These are phyloP conservation scores for Aporrectodea caliginosa DNA, from an alignment of 1,140 invertebrate genomes.

Conservation along the genomic window DNA sequence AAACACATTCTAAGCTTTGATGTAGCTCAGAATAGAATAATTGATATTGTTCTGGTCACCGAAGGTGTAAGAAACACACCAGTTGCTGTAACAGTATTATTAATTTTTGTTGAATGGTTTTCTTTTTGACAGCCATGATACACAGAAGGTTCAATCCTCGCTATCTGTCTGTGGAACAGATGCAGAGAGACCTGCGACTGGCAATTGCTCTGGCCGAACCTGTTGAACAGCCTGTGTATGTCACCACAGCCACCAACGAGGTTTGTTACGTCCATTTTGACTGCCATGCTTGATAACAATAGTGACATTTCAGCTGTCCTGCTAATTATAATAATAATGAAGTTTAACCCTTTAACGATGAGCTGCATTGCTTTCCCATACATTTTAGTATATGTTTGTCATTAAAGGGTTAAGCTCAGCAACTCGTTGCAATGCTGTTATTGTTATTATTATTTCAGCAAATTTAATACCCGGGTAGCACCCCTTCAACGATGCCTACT, in stretches of 20 bases:
- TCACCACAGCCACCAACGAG: constrained; percentile 88
- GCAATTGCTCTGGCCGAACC: constrained; percentile 79
- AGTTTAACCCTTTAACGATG: too few relatives aligned
- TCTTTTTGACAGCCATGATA: constrained; percentile 75
- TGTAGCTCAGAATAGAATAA: too few relatives aligned
- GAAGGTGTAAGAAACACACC: too few relatives aligned
- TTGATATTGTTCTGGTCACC: too few relatives aligned
- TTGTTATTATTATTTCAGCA: background rate
- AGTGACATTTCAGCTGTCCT: background rate
- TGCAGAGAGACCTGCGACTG: constrained; percentile 90
- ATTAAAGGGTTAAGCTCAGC: background rate
- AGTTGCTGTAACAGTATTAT: too few relatives aligned
- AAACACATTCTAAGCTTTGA: too few relatives aligned
- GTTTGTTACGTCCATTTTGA: constrained; percentile 35
- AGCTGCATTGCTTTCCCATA: background rate
- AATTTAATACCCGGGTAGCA: too few relatives aligned
- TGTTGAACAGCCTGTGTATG: constrained; percentile 81
- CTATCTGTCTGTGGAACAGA: constrained; percentile 78
- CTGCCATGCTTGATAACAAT: background rate
- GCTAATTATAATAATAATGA: too few relatives aligned
- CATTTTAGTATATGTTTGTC: background rate
- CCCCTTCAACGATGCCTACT: too few relatives aligned
- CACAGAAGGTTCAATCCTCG: constrained; percentile 70
- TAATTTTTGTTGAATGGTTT: too few relatives aligned
- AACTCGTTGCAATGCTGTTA: background rate